Conservation (phyloP, 2,113 vertebrate genomes). For the Azemiops feae region DNA sequence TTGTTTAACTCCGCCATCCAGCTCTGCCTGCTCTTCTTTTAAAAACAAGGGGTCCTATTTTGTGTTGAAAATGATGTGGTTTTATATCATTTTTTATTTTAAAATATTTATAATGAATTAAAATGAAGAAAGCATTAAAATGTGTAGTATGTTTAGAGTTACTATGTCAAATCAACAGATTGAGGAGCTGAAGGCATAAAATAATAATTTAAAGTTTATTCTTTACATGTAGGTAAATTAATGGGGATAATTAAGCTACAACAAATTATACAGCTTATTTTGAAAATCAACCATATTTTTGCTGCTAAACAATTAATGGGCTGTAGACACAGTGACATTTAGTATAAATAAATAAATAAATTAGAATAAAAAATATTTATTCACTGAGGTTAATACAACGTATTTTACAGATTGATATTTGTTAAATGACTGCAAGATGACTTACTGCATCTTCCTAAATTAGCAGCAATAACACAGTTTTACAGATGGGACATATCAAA, state of each 20-base stretch:
- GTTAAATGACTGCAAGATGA: background rate
- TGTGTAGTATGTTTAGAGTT: background rate
- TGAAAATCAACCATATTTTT: conserved; percentile 15
- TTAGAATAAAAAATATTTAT: no score
- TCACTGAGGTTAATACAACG: background rate
- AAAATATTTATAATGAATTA: background rate
- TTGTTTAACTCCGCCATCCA: background rate
- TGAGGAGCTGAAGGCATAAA: background rate
- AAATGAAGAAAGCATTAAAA: background rate
- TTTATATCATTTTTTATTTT: background rate
- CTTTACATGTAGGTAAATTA: background rate
- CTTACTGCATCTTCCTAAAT: background rate
- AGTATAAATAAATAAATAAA: background rate
- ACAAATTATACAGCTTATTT: conserved; percentile 35
- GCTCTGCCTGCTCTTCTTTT: background rate
- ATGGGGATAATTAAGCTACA: background rate
- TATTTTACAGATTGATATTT: background rate
- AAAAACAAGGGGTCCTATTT: background rate
- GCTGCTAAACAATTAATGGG: background rate
- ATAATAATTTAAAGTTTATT: background rate
- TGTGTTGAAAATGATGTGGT: background rate
- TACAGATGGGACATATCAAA: background rate
- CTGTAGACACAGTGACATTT: background rate
- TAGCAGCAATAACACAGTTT: background rate
- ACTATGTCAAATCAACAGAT: background rate